phyloP scores from a whole-genome alignment of 2,113 vertebrate species.

The Theristicus caerulescens region DNA sequence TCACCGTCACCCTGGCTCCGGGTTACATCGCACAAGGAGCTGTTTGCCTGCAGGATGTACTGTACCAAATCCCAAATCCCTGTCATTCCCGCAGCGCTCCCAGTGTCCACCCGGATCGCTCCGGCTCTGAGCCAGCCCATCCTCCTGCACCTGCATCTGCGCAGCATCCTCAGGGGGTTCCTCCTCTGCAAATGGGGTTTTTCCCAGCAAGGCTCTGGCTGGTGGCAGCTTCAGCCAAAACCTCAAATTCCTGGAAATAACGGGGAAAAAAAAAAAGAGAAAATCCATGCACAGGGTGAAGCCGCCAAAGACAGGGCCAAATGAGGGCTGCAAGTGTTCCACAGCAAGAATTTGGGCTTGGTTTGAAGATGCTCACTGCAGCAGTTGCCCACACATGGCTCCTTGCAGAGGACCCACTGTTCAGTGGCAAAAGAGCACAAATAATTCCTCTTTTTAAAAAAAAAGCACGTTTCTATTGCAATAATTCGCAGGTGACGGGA shows the following conservation, averaged over 20 bases:
- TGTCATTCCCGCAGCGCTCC: rapidly evolving
- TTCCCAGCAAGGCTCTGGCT: background rate
- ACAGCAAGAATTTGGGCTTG: background rate
- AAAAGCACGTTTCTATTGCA: constrained; percentile 29
- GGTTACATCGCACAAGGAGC: background rate
- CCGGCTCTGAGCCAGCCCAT: background rate
- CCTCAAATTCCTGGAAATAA: background rate
- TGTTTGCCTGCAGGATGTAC: background rate
- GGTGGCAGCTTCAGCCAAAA: background rate
- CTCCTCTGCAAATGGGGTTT: background rate
- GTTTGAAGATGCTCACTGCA: background rate
- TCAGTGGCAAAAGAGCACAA: background rate
- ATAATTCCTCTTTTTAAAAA: background rate
- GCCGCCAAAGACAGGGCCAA: rapidly evolving
- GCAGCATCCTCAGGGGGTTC: background rate
- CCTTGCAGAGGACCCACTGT: rapidly evolving
- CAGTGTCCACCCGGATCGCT: rapidly evolving
- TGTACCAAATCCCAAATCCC: background rate
- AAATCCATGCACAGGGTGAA: background rate
- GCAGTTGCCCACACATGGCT: rapidly evolving
- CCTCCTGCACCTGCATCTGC: rapidly evolving
- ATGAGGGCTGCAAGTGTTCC: background rate
- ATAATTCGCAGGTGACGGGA: background rate
- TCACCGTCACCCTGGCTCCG: rapidly evolving
- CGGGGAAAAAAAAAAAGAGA: no score